A percentile compares a stretch with the other conserved stretches of the same genome.
Conservation (phyloP, 1,140 invertebrate genomes). For the Stratiolaelaps scimitus region DNA sequence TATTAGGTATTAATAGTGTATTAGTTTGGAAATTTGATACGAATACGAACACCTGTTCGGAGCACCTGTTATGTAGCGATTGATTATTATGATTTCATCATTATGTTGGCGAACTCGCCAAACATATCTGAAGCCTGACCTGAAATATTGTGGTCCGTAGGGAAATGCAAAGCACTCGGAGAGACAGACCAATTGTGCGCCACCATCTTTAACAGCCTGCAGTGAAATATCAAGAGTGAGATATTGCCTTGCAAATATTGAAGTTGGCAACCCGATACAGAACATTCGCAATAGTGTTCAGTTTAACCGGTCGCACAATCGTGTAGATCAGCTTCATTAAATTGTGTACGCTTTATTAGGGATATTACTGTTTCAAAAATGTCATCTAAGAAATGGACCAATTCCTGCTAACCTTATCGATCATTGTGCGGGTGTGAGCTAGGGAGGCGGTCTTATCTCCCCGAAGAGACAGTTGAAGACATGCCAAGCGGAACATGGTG, state of each 20-base stretch:
- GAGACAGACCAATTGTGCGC: conserved; percentile 18
- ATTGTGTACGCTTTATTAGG: neutral
- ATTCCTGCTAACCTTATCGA: neutral
- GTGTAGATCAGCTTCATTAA: neutral
- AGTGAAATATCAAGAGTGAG: neutral
- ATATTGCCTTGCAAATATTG: neutral
- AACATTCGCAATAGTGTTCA: no score
- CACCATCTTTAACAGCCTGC: conserved; percentile 17
- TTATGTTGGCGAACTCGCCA: neutral
- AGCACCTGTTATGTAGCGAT: neutral
- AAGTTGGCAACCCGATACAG: neutral
- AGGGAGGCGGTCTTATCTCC: conserved; percentile 2
- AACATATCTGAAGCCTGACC: conserved; percentile 4
- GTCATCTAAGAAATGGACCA: neutral
- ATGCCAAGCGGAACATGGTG: conserved; percentile 1
- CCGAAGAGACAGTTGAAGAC: conserved; percentile 15
- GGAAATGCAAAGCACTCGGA: conserved; percentile 19
- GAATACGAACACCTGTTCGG: neutral
- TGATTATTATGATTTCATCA: neutral
- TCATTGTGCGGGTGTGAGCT: conserved; percentile 12
- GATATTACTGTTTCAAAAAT: neutral
- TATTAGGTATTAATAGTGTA: neutral
- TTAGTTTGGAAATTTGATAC: neutral
- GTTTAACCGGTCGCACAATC: neutral
- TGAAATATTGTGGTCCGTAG: conserved; percentile 20